Evolutionary conservation across 64 coral and sea anemone genomes (phyloP).

Genomic region (Porites lutea): DNA sequence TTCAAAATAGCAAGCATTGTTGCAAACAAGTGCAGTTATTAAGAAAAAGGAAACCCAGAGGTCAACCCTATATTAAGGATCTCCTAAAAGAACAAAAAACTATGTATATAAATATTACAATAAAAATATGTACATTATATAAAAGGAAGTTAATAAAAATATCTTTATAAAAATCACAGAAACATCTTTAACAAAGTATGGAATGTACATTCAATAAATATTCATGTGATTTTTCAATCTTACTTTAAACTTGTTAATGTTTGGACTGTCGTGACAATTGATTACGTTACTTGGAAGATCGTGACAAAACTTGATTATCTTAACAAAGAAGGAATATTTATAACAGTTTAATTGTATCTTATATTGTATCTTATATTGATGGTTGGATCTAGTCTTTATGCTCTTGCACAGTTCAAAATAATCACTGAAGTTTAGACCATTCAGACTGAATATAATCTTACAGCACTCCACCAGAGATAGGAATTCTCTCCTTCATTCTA

Average conservation of each 20-base stretch:
- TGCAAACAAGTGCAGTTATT: no score
- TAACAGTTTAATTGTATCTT: background rate
- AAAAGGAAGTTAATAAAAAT: background rate
- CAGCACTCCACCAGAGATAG: no score
- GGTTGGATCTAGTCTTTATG: background rate
- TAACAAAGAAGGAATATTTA: constrained; percentile 8
- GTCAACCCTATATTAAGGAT: no score
- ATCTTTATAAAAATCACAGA: background rate
- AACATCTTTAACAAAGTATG: background rate
- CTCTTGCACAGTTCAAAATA: background rate
- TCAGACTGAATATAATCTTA: no score
- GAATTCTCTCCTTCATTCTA: no score
- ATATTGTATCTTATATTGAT: background rate
- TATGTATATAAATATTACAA: background rate
- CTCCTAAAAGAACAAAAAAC: background rate
- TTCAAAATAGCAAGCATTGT: no score
- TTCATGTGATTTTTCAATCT: background rate
- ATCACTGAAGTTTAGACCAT: no score
- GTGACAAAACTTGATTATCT: background rate
- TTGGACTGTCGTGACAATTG: background rate
- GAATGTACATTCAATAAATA: background rate
- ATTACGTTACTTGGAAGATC: background rate
- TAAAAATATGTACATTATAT: background rate
- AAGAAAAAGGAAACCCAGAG: no score
- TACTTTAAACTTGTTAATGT: background rate